These are phyloP conservation scores for Hyla sarda DNA, from an alignment of 2,113 vertebrate species.

Conservation along the genomic window DNA sequence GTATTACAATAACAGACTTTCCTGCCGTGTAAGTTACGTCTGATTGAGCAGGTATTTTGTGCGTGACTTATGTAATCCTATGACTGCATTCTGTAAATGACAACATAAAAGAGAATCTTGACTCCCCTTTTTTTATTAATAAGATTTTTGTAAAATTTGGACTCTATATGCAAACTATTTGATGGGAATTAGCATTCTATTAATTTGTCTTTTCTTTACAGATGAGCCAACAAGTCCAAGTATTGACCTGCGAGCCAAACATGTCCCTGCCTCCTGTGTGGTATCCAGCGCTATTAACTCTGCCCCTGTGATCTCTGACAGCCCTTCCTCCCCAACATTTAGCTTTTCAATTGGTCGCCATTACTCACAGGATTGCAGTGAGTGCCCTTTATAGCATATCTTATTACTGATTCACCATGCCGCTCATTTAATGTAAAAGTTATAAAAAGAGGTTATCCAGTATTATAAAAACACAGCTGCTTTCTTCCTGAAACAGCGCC, in stretches of 20 bases:
- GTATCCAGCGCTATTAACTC: constrained; percentile 95
- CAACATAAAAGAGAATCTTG: neutral
- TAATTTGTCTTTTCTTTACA: constrained; percentile 65
- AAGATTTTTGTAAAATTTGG: no score
- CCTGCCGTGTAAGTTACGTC: neutral
- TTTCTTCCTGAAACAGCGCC: no score
- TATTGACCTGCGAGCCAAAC: constrained; percentile 93
- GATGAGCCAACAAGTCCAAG: constrained; percentile 96
- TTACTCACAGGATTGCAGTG: constrained; percentile 96
- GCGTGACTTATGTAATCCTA: no score
- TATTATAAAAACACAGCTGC: no score
- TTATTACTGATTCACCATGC: neutral
- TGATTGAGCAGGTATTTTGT: no score
- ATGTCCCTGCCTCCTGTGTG: constrained; percentile 93
- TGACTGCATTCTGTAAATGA: neutral
- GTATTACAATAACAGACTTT: neutral
- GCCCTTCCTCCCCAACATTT: constrained; percentile 89
- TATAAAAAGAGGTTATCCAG: no score
- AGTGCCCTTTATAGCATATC: constrained; percentile 69
- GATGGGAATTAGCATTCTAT: neutral
- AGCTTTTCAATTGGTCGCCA: constrained; percentile 87
- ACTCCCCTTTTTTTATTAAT: no score
- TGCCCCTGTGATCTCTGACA: constrained; percentile 82
- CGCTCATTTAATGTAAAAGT: no score
- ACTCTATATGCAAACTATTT: neutral